These are phyloP conservation scores for Drosophila pseudoobscura DNA, from an alignment of 1,140 invertebrate genomes.

Conservation along the genomic window DNA sequence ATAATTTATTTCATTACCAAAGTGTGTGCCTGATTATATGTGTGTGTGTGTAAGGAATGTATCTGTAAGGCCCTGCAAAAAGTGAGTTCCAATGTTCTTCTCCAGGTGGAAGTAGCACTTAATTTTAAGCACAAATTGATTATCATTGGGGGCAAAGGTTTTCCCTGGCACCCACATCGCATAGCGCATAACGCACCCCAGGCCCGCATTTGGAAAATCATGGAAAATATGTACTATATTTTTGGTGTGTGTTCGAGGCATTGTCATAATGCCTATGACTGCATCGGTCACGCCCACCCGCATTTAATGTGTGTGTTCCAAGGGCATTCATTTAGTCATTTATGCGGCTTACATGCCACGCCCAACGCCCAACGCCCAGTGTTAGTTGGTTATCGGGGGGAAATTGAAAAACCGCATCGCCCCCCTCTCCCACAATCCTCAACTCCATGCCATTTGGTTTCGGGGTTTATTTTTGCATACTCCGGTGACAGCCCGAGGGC, in stretches of 20 bases:
- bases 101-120: not conserved
- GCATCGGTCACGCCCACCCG: conserved; percentile 26
- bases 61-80: conserved; percentile 14
- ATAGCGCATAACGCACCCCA: too few relatives aligned
- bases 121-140: conserved; percentile 52
- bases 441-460: conserved; percentile 15
- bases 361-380: not conserved
- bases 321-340: conserved; percentile 66
- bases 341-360: conserved; percentile 42
- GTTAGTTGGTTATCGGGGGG: conserved; percentile 42
- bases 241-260: conserved; percentile 43
- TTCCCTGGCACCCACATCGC: not conserved
- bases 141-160: conserved; percentile 40
- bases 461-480: conserved; percentile 48
- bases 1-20: conserved; percentile 70
- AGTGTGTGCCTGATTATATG: conserved; percentile 7
- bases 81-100: too few relatives aligned
- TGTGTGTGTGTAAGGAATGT: not conserved
- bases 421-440: not conserved
- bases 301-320: conserved; percentile 37
- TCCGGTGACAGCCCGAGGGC: not conserved
- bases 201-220: conserved; percentile 29
- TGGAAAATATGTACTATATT: conserved; percentile 14
- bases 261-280: conserved; percentile 56
- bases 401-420: conserved; percentile 53